Percentiles rank a stretch among this genome's conserved stretches.
These are phyloP conservation scores for Drosophila repleta DNA, from an alignment of 1,140 invertebrate genomes.

Conservation along the genomic window DNA sequence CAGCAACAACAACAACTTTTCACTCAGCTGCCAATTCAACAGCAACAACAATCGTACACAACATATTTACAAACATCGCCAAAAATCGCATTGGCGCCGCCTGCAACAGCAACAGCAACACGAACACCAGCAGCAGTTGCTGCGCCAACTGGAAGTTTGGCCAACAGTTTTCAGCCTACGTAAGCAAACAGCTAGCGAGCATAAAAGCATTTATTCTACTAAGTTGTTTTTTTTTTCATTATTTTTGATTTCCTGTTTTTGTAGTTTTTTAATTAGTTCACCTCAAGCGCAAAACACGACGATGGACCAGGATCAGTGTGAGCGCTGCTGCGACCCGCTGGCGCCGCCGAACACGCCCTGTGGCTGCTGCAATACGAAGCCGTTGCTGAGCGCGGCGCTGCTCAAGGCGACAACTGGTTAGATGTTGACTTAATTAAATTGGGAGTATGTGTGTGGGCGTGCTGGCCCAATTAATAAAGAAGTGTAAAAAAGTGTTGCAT, in stretches of 20 bases:
- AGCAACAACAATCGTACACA: conserved; percentile 41
- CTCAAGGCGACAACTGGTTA: conserved; percentile 70
- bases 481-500: conserved; percentile 55
- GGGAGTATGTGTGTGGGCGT: not conserved
- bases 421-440: conserved; percentile 61
- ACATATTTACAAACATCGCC: conserved; percentile 55
- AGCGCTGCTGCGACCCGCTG: conserved; percentile 35
- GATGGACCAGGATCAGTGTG: conserved; percentile 34
- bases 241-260: conserved; percentile 29
- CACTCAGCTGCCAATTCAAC: conserved; percentile 54
- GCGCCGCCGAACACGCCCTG: conserved; percentile 15
- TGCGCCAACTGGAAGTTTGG: conserved; percentile 24
- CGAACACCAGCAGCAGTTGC: conserved; percentile 12
- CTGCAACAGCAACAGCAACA: conserved; percentile 36
- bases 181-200: conserved; percentile 62
- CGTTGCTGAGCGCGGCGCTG: conserved; percentile 52
- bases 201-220: conserved; percentile 53
- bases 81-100: conserved; percentile 63
- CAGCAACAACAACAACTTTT: conserved; percentile 37
- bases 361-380: conserved; percentile 40
- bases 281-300: conserved; percentile 40
- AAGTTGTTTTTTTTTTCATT: conserved; percentile 15
- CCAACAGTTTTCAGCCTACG: conserved; percentile 35
- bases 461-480: conserved; percentile 66
- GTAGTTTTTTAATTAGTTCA: conserved; percentile 80